Conservation (phyloP, 2,113 vertebrate genomes). For the Cryptoleucopteryx plumbea region DNA sequence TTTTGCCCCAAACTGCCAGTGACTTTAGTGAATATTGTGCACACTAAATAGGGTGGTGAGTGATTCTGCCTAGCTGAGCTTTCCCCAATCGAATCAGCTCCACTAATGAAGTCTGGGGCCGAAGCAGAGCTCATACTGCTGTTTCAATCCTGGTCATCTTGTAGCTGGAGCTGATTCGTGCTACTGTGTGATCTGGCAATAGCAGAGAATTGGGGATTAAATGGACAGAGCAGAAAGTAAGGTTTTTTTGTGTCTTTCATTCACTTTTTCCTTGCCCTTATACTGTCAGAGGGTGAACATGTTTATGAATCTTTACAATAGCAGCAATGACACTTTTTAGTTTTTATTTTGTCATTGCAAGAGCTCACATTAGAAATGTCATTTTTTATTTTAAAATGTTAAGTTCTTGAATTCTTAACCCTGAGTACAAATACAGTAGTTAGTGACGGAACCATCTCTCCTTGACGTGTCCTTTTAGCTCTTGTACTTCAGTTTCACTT, state of each 20-base stretch:
- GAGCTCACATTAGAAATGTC: neutral
- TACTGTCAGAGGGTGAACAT: neutral
- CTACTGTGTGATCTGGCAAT: neutral
- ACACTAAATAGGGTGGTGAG: neutral
- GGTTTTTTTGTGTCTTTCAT: neutral
- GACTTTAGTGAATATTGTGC: neutral
- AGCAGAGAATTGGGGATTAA: neutral
- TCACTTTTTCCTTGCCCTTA: neutral
- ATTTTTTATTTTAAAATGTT: neutral
- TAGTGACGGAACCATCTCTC: neutral
- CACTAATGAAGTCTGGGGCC: rapidly evolving
- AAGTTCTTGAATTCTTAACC: neutral
- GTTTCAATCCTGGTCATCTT: neutral
- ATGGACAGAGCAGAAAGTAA: neutral
- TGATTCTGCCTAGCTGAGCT: neutral
- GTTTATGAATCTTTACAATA: neutral
- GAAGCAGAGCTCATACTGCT: neutral
- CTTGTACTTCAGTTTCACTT: neutral
- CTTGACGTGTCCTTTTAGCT: neutral
- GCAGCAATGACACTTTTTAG: neutral
- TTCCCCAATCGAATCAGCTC: neutral
- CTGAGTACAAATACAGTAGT: neutral
- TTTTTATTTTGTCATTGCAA: neutral
- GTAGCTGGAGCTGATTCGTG: neutral
- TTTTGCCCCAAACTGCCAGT: neutral